Evolutionary conservation across 2,113 vertebrate genomes (phyloP).

Genomic region (Tragelaphus buxtoni): DNA sequence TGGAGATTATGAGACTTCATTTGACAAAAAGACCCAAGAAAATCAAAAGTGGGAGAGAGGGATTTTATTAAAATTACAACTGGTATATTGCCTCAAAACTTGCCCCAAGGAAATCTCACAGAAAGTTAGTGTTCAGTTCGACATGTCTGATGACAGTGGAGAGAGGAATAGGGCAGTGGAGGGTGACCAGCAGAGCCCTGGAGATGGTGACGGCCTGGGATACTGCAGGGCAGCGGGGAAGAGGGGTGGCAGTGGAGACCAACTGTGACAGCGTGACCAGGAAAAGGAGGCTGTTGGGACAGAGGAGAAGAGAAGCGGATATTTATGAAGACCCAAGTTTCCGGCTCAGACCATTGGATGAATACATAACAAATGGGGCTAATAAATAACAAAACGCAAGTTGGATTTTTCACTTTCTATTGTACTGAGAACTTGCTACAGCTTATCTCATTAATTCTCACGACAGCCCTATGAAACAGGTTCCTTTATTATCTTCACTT

Average conservation of each 20-base stretch:
- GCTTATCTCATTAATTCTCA: constrained; percentile 33
- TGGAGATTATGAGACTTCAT: background rate
- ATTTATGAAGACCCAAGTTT: background rate
- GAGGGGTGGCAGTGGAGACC: background rate
- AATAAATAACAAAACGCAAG: background rate
- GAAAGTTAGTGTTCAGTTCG: background rate
- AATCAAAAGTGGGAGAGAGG: background rate
- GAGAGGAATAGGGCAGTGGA: rapidly evolving
- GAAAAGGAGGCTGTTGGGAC: background rate
- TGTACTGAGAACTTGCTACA: background rate
- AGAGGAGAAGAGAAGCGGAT: background rate
- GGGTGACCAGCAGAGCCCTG: rapidly evolving
- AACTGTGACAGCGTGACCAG: background rate
- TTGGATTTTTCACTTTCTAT: background rate
- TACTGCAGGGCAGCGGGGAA: background rate
- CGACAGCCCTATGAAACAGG: background rate
- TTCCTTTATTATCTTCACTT: constrained; percentile 40
- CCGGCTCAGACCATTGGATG: background rate
- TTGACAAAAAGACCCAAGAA: background rate
- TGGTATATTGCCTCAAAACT: background rate
- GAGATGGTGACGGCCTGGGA: background rate
- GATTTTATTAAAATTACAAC: constrained; percentile 8
- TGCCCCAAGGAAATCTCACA: background rate
- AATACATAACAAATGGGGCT: background rate
- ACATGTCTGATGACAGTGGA: background rate